Percentiles rank a stretch among this genome's conserved stretches.
Evolutionary conservation across 2,113 vertebrate species (phyloP).

Genomic region (Rhombomys opimus): DNA sequence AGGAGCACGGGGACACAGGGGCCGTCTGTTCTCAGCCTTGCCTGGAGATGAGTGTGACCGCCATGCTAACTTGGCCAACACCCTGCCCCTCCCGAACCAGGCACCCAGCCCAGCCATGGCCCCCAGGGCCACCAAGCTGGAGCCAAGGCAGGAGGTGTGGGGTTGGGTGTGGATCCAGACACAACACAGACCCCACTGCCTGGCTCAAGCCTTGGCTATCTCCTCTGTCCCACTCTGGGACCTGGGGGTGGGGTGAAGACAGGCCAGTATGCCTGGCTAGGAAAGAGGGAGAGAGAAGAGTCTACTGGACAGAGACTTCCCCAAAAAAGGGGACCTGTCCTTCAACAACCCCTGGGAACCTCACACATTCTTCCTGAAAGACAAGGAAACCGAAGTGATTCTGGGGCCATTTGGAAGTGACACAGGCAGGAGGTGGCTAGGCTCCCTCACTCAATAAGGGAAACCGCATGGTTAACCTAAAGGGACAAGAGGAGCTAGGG

Average conservation of each 20-base stretch:
- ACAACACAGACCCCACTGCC: slow-evolving; percentile 70
- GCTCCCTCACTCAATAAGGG: neutral
- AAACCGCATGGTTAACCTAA: neutral
- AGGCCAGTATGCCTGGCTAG: neutral
- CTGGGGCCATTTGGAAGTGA: neutral
- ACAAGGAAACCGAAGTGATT: neutral
- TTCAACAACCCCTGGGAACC: neutral
- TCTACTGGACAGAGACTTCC: neutral
- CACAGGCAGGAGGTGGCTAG: neutral
- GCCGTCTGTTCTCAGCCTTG: slow-evolving; percentile 82
- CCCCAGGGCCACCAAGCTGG: slow-evolving; percentile 73
- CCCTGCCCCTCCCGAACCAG: slow-evolving; percentile 53
- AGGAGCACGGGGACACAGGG: slow-evolving; percentile 79
- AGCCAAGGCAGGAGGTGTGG: slow-evolving; percentile 73
- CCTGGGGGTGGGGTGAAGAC: neutral
- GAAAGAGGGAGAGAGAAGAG: neutral
- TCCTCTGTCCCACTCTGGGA: slow-evolving; percentile 59
- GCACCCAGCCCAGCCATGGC: slow-evolving; percentile 72
- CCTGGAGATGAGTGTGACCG: slow-evolving; percentile 80
- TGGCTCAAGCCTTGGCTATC: slow-evolving; percentile 51
- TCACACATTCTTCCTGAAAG: neutral
- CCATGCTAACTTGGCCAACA: slow-evolving; percentile 81
- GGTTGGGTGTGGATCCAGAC: slow-evolving; percentile 72
- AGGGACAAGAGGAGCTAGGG: neutral
- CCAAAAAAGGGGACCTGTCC: neutral